Evolutionary conservation across 2,797 vertebrate genomes (phyloP).

Genomic region (Eutrigla gurnardus): DNA sequence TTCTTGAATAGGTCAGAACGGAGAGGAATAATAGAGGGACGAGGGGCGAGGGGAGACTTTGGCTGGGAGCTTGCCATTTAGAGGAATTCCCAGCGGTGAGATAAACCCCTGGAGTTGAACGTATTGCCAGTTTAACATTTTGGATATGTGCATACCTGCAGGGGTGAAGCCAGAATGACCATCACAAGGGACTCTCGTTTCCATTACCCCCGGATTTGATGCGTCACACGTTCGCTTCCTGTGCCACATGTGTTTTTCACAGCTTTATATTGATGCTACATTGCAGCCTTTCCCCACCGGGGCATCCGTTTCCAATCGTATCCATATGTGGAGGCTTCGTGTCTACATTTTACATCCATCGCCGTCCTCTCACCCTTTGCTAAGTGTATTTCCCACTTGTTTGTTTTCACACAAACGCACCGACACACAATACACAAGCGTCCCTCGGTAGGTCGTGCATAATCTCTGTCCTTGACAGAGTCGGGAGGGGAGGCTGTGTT

Average conservation of each 20-base stretch:
- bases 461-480: constrained; percentile 30
- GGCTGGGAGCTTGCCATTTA: constrained; percentile 36
- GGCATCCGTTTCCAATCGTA: constrained; percentile 10
- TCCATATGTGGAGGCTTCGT: constrained; percentile 28
- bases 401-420: constrained; percentile 33
- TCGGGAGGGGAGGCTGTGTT: constrained; percentile 13
- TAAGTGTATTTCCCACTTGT: constrained; percentile 56
- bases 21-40: constrained; percentile 44
- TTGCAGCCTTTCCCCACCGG: not conserved
- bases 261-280: constrained; percentile 31
- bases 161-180: constrained; percentile 32
- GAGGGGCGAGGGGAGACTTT: constrained; percentile 25
- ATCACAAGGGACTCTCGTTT: constrained; percentile 24
- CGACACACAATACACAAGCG: constrained; percentile 12
- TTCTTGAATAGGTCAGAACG: constrained; percentile 52
- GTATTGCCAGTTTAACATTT: constrained; percentile 48
- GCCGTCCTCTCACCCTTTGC: constrained; percentile 60
- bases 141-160: constrained; percentile 43
- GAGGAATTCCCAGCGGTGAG: constrained; percentile 29
- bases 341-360: constrained; percentile 56
- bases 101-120: constrained; percentile 44
- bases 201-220: constrained; percentile 15
- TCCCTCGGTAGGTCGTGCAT: constrained; percentile 7
- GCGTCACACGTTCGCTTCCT: constrained; percentile 13
- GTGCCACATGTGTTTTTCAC: constrained; percentile 4